Evolutionary conservation across 2,113 vertebrate species (phyloP).

Genomic region (Boleophthalmus pectinirostris): DNA sequence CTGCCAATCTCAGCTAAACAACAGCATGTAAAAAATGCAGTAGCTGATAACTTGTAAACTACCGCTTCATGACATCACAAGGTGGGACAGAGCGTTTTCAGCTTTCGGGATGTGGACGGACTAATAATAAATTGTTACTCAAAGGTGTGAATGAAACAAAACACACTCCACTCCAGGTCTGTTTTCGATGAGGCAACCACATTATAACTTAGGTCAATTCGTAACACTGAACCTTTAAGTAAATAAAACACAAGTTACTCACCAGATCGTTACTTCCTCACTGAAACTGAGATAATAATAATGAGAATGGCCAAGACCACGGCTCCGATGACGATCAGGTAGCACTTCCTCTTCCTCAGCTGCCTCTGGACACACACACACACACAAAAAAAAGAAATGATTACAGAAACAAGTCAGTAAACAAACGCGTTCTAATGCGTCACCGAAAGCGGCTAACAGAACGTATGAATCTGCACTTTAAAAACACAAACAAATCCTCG

Average conservation of each 20-base stretch:
- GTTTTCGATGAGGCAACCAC: no score
- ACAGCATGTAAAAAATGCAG: no score
- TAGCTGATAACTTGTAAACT: no score
- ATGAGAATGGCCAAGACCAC: constrained; percentile 69
- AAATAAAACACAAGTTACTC: constrained; percentile 15
- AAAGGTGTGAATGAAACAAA: no score
- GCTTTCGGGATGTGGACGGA: no score
- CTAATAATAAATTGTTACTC: no score
- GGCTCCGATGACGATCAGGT: constrained; percentile 66
- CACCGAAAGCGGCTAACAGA: neutral
- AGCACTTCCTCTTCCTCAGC: constrained; percentile 79
- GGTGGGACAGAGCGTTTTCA: no score
- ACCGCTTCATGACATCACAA: no score
- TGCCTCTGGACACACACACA: constrained; percentile 66
- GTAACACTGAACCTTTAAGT: no score
- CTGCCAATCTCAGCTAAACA: no score
- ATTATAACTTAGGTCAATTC: no score
- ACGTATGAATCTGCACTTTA: neutral
- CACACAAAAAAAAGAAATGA: neutral
- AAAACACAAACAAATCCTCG: neutral
- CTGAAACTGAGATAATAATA: constrained; percentile 76
- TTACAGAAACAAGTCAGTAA: neutral
- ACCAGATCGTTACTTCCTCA: constrained; percentile 75
- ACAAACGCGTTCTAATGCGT: neutral
- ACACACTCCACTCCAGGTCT: no score